phyloP scores from a whole-genome alignment of 2,113 vertebrate genomes.

The Micromys minutus region DNA sequence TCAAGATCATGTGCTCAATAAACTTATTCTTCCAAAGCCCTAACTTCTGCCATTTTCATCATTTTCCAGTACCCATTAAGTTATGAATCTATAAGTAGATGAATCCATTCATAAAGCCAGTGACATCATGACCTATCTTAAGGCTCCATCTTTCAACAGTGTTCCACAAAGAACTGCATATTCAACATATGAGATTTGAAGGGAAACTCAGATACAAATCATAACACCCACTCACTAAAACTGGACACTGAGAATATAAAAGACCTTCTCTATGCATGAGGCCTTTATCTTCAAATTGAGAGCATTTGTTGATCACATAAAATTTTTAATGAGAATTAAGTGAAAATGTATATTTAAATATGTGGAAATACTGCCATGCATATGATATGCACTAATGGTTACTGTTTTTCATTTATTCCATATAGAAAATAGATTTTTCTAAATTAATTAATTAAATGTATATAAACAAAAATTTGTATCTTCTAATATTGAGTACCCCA shows the following conservation, averaged over 20 bases:
- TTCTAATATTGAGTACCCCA: not conserved
- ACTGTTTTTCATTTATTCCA: not conserved
- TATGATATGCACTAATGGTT: not conserved
- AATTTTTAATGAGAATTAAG: constrained; percentile 13
- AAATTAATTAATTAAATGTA: constrained; percentile 26
- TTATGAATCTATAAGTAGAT: too few species aligned
- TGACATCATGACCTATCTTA: too few species aligned
- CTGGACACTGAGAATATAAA: not conserved
- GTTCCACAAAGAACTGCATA: too few species aligned
- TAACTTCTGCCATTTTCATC: too few species aligned
- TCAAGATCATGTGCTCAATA: too few species aligned
- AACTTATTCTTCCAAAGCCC: too few species aligned
- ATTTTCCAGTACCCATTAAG: too few species aligned
- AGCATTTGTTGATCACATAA: not conserved
- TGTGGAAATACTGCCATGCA: not conserved
- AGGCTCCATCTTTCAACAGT: too few species aligned
- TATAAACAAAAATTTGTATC: constrained; percentile 28
- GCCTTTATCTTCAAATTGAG: not conserved
- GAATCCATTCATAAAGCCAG: too few species aligned
- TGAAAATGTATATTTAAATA: not conserved
- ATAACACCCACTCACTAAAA: too few species aligned
- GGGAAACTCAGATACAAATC: too few species aligned
- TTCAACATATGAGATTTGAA: too few species aligned
- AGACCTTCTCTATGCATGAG: not conserved
- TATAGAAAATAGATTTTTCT: not conserved